Percentiles rank a stretch among this genome's conserved stretches.
Evolutionary conservation across 2,888 invertebrate genomes (phyloP).

Genomic region (Balanococcus diminutus): DNA sequence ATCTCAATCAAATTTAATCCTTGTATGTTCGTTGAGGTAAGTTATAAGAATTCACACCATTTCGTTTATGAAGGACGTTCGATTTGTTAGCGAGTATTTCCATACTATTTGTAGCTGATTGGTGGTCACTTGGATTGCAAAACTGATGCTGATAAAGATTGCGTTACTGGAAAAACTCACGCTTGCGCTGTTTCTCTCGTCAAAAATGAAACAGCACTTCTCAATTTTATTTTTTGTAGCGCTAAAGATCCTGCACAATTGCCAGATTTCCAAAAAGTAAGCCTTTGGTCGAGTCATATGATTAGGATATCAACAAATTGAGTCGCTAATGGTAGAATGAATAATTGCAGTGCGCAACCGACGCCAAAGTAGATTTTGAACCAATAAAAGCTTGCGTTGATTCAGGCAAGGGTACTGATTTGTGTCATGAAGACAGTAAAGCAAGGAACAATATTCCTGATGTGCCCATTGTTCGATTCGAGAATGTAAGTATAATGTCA

Average conservation of each 20-base stretch:
- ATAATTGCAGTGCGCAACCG: background rate
- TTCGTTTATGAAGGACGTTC: background rate
- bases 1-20: background rate
- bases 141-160: background rate
- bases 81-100: background rate
- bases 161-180: background rate
- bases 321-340: background rate
- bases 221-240: background rate
- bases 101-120: background rate
- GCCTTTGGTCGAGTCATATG: too few species aligned
- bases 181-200: background rate
- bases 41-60: too few species aligned
- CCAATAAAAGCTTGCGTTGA: background rate
- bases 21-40: constrained; percentile 18
- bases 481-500: background rate
- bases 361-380: background rate
- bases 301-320: background rate
- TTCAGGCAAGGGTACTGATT: background rate
- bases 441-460: background rate
- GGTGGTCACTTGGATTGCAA: background rate
- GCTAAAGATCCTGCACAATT: background rate
- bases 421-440: background rate
- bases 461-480: background rate
- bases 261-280: background rate
- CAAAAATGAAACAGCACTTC: background rate